Evolutionary conservation across 1,140 invertebrate species (phyloP).

Genomic region (Cotesia typhae): DNA sequence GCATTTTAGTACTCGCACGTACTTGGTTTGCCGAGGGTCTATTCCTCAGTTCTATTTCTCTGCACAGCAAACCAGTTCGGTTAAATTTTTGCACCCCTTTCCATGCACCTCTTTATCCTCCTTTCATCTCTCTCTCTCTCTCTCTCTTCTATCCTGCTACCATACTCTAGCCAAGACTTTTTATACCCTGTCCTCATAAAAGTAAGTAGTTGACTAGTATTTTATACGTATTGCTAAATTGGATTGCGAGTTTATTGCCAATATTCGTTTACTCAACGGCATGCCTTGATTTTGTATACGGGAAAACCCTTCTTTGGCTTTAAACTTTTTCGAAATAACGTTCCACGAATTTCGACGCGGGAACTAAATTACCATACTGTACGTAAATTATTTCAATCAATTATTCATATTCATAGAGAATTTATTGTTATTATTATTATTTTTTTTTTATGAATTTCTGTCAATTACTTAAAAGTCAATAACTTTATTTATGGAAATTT

Average conservation of each 20-base stretch:
- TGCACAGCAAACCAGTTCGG: background rate
- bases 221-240: slow-evolving; percentile 46
- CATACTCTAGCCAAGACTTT: background rate
- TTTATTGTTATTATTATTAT: too few relatives aligned
- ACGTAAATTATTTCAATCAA: too few relatives aligned
- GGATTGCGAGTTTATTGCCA: slow-evolving; percentile 52
- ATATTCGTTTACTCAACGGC: slow-evolving; percentile 48
- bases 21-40: slow-evolving; percentile 20
- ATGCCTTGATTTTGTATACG: slow-evolving; percentile 29
- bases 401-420: too few relatives aligned
- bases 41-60: background rate
- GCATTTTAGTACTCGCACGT: slow-evolving; percentile 30
- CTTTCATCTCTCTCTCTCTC: slow-evolving; percentile 1
- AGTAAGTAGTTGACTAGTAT: slow-evolving; percentile 35
- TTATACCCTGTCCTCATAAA: slow-evolving; percentile 29
- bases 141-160: background rate
- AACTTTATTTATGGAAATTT: too few relatives aligned
- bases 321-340: background rate
- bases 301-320: background rate
- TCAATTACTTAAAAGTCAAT: too few relatives aligned
- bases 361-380: too few relatives aligned
- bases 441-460: too few relatives aligned
- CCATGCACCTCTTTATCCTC: background rate
- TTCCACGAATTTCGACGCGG: background rate
- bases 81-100: slow-evolving; percentile 15